These are phyloP conservation scores for Hypotaenidia philippensis DNA, from an alignment of 2,797 vertebrate genomes.

Conservation along the genomic window DNA sequence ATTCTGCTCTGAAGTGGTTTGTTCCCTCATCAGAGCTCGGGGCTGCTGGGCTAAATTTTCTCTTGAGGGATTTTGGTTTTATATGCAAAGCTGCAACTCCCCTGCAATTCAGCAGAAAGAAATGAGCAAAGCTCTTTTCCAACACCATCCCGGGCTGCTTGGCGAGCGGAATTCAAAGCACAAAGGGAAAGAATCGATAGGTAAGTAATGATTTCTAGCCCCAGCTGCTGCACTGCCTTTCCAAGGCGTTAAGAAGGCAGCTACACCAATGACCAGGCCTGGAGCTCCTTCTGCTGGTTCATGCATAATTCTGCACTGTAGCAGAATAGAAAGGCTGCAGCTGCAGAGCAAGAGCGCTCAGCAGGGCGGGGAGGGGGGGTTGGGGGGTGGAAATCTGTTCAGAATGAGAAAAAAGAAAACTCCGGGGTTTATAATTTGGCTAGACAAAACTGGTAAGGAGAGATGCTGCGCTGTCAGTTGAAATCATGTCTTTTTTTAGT, in stretches of 20 bases:
- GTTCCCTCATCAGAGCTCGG: neutral
- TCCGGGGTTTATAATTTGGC: neutral
- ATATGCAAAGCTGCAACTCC: neutral
- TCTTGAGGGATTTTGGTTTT: neutral
- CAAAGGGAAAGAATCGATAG: conserved; percentile 21
- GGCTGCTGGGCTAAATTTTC: neutral
- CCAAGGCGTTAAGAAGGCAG: neutral
- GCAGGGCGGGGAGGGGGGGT: neutral
- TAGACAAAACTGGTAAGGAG: conserved; percentile 8
- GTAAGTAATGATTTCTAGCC: neutral
- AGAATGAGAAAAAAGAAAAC: neutral
- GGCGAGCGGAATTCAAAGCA: neutral
- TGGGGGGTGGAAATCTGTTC: neutral
- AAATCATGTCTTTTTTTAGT: conserved; percentile 39
- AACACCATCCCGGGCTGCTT: neutral
- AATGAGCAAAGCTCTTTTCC: neutral
- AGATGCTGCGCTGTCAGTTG: conserved; percentile 26
- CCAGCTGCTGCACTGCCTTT: neutral
- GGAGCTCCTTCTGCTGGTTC: conserved; percentile 75
- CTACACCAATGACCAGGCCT: conserved; percentile 7
- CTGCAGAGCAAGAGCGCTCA: neutral
- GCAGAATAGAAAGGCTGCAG: neutral
- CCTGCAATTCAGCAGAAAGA: neutral
- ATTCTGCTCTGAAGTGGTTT: neutral
- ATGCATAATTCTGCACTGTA: conserved; percentile 21